These are phyloP conservation scores for Eumacrocentrus americanus DNA, from an alignment of 2,888 invertebrate species.

Conservation along the genomic window DNA sequence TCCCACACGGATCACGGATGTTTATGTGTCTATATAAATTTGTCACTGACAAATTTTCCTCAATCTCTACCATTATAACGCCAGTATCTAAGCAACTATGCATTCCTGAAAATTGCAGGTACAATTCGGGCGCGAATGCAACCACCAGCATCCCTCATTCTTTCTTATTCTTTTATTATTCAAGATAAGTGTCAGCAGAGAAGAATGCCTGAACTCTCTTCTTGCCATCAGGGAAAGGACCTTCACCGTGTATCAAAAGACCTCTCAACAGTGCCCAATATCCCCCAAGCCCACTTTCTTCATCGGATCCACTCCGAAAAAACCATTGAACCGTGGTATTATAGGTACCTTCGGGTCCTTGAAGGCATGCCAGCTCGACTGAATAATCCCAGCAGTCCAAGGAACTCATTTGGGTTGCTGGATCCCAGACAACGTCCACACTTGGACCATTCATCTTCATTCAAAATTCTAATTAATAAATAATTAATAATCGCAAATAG, in stretches of 20 bases:
- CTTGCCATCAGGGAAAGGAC: background rate
- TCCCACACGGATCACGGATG: too few species aligned
- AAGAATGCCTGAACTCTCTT: too few species aligned
- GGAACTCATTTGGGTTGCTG: slow-evolving; percentile 67
- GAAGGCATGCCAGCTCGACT: slow-evolving; percentile 80
- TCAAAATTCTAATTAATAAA: slow-evolving; percentile 21
- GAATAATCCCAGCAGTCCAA: slow-evolving; percentile 86
- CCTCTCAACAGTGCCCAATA: too few species aligned
- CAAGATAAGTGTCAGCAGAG: too few species aligned
- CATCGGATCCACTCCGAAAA: too few species aligned
- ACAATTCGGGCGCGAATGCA: too few species aligned
- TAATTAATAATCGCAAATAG: background rate
- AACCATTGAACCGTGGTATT: too few species aligned
- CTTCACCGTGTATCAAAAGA: too few species aligned
- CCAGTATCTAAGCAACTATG: too few species aligned
- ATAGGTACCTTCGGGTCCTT: slow-evolving; percentile 77
- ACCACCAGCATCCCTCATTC: too few species aligned
- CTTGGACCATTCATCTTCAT: slow-evolving; percentile 52
- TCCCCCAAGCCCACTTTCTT: too few species aligned
- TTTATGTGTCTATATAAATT: too few species aligned
- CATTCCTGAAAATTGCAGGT: slow-evolving; percentile 20
- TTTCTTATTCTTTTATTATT: background rate
- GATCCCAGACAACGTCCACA: slow-evolving; percentile 60
- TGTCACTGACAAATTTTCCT: background rate
- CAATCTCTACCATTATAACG: background rate